Evolutionary conservation across 2,797 vertebrate genomes (phyloP), one percentile per base, ranked within the genome.

Genomic region (Phrynocephalus guinanensis): DNA sequence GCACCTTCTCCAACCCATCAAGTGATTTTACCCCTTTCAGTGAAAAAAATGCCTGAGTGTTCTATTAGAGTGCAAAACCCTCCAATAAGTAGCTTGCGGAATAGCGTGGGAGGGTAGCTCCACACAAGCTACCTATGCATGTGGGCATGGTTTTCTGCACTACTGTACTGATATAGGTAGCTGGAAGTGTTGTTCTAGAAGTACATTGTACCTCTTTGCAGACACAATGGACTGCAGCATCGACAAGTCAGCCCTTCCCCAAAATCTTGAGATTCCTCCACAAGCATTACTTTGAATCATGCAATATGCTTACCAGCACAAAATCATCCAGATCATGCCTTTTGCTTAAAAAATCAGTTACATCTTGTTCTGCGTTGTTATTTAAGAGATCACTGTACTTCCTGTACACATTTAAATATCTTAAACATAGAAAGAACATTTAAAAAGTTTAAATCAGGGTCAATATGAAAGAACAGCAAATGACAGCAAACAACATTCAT

Each of bases 361-460:
- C 90, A 24, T 95, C 96, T 93, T 97, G 95, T 30, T 94, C 94
- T 50, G 97, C 97, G 0, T 76, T 95, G 44, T 96, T 95, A 91
- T 99, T 97, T 93, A 99, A 89, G 78, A 98, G 96, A 94, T 94
- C 92, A 6, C 76, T 96, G 91, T 98, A 98, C 87, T 97, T 98
- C 79, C 92, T 92, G 92, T 99, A 99, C 6, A 96, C 94, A 0
- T 96, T 97, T 94, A 99, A 95, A 94, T 99, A 99, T 94, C 99
- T 99, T 94, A 88, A 96, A 87, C 87, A 90, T 73, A 89, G 48
- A 73, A 93, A 93, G 72, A 88, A 26, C 38, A 90, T 3, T 92
- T 83, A 30, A 79, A 9, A 24, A 75, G 67, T 15, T 84, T 70
- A 70, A 0, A 33, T 2, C 2, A 86, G 86, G 3, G 56, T 82